phyloP scores from a whole-genome alignment of 2,888 invertebrate species.

The Pandemis cinnamomeana region DNA sequence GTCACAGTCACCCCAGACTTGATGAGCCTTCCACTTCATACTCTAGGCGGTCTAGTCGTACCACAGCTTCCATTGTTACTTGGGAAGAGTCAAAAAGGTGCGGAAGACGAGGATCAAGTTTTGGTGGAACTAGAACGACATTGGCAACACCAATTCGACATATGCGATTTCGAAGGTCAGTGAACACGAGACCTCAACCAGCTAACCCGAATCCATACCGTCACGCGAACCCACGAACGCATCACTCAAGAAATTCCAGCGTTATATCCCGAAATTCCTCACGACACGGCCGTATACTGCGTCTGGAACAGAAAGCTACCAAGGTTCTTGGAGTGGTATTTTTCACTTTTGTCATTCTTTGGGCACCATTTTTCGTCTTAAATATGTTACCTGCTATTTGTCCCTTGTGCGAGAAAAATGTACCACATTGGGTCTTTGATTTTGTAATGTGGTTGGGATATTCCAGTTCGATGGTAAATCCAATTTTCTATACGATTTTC shows the following conservation, averaged over 20 bases:
- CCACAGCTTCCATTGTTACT: constrained; percentile 91
- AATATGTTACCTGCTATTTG: constrained; percentile 95
- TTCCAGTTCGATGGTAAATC: constrained; percentile 97
- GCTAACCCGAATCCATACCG: constrained; percentile 70
- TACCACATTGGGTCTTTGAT: constrained; percentile 92
- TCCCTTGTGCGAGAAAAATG: constrained; percentile 89
- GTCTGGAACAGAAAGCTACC: constrained; percentile 97
- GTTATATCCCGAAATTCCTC: constrained; percentile 92
- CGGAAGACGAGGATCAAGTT: constrained; percentile 88
- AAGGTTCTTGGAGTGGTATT: constrained; percentile 97
- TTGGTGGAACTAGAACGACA: constrained; percentile 87
- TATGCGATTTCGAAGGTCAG: constrained; percentile 70
- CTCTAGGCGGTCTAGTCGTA: constrained; percentile 81
- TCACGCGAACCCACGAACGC: constrained; percentile 85
- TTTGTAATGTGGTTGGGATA: constrained; percentile 97
- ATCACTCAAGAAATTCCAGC: constrained; percentile 92
- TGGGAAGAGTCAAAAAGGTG: constrained; percentile 88
- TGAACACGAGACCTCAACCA: constrained; percentile 63
- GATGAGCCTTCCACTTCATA: constrained; percentile 78
- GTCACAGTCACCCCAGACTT: constrained; percentile 67
- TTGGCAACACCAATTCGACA: constrained; percentile 82
- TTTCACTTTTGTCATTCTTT: constrained; percentile 96
- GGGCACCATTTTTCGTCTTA: constrained; percentile 98
- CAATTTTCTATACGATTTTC: constrained; percentile 98
- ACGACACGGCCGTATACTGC: constrained; percentile 92